A percentile compares a stretch with the other conserved stretches of the same genome.
These are phyloP conservation scores for Nothoprocta pentlandii DNA, from an alignment of 2,113 vertebrate genomes.

Conservation along the genomic window DNA sequence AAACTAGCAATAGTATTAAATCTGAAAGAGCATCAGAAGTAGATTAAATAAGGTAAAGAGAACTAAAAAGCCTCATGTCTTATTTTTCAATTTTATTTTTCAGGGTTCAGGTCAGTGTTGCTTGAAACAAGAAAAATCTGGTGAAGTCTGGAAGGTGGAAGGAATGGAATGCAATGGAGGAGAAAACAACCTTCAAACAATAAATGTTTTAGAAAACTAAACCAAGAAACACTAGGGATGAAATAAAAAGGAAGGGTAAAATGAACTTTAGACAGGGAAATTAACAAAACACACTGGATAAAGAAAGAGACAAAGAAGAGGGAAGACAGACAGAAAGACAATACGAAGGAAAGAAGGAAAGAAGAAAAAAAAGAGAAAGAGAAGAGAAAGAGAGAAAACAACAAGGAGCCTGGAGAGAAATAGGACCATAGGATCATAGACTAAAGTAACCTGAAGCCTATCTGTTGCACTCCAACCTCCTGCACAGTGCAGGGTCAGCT, in stretches of 20 bases:
- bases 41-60: not conserved
- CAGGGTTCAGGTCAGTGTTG: not conserved
- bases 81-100: not conserved
- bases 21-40: not conserved
- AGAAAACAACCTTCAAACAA: not conserved
- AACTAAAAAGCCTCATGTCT: not conserved
- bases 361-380: no score
- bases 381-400: not conserved
- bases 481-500: not conserved
- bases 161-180: not conserved
- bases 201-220: not conserved
- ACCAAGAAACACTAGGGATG: not conserved
- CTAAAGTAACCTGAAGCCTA: not conserved
- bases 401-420: not conserved
- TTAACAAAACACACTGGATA: fast-evolving
- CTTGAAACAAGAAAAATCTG: not conserved
- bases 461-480: not conserved
- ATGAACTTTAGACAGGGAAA: not conserved
- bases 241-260: not conserved
- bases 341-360: no score
- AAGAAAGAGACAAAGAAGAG: not conserved
- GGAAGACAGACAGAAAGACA: not conserved
- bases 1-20: not conserved
- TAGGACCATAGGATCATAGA: not conserved
- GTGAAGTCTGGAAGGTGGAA: not conserved